Percentiles rank a stretch among this genome's conserved stretches.
phyloP scores from a whole-genome alignment of 2,797 vertebrate genomes.

The Clarias fuscus region DNA sequence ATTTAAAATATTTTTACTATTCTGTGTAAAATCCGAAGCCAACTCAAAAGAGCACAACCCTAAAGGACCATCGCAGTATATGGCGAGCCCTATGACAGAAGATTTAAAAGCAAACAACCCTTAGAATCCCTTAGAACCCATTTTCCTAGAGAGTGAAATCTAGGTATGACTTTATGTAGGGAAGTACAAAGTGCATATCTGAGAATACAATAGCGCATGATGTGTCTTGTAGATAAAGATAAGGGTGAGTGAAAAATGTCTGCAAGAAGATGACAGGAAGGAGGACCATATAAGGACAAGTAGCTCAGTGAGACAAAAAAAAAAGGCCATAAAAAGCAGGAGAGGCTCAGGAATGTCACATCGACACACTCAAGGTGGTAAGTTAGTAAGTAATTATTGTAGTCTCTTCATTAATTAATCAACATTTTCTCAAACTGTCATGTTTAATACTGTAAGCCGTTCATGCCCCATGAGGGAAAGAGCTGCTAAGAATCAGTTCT shows the following conservation, averaged over 20 bases:
- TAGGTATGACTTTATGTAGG: not conserved
- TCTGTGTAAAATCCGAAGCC: not conserved
- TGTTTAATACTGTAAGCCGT: not conserved
- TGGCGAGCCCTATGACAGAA: not conserved
- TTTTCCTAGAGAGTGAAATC: not conserved
- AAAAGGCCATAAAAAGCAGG: conserved; percentile 12
- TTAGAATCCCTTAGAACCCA: not conserved
- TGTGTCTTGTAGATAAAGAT: not conserved
- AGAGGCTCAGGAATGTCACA: conserved; percentile 40
- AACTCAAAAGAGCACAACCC: not conserved
- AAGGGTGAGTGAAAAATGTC: conserved; percentile 21
- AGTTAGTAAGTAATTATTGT: not conserved
- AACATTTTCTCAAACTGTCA: not conserved
- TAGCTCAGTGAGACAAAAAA: conserved; percentile 20
- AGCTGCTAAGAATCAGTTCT: not conserved
- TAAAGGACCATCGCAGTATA: not conserved
- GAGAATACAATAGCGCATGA: not conserved
- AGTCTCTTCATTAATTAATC: not conserved
- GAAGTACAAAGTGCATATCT: not conserved
- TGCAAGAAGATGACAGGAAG: not conserved
- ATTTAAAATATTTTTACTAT: too few species aligned
- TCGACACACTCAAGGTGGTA: not conserved
- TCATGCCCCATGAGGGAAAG: not conserved
- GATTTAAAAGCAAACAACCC: not conserved
- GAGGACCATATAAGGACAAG: conserved; percentile 23